Evolutionary conservation across 2,797 vertebrate genomes (phyloP).

Genomic region (Craterocephalus amniculus): DNA sequence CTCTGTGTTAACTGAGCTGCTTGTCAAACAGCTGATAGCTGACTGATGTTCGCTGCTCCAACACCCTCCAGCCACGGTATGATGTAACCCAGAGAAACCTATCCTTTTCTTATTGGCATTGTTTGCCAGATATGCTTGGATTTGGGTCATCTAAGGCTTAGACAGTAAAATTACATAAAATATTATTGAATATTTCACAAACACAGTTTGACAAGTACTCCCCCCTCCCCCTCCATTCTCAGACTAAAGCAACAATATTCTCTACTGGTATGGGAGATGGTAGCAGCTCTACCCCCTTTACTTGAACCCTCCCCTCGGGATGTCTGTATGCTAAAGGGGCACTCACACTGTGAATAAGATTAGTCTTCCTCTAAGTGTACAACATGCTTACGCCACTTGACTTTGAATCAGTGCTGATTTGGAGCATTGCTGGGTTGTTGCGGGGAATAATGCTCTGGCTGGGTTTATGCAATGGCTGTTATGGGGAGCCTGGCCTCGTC

Average conservation of each 20-base stretch:
- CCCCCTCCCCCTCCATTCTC: conserved; percentile 50
- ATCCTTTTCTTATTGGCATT: conserved; percentile 70
- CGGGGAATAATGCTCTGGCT: conserved; percentile 78
- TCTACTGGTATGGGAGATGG: conserved; percentile 49
- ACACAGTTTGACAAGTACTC: conserved; percentile 66
- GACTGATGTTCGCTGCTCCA: conserved; percentile 74
- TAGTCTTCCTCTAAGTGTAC: conserved; percentile 82
- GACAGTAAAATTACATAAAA: conserved; percentile 79
- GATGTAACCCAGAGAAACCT: conserved; percentile 80
- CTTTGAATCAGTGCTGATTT: conserved; percentile 82
- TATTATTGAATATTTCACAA: conserved; percentile 74
- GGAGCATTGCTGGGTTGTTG: conserved; percentile 78
- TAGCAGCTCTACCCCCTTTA: conserved; percentile 64
- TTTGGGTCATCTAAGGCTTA: conserved; percentile 83
- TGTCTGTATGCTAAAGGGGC: conserved; percentile 82
- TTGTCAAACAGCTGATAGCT: conserved; percentile 82
- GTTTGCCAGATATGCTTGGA: conserved; percentile 75
- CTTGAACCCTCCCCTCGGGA: conserved; percentile 79
- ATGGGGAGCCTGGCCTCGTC: conserved; percentile 76
- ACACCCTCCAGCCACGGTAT: conserved; percentile 74
- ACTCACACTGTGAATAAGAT: conserved; percentile 85
- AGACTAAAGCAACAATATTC: conserved; percentile 63
- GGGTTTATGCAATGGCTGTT: conserved; percentile 82
- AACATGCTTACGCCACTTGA: conserved; percentile 84
- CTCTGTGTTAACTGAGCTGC: conserved; percentile 74